Evolutionary conservation across 2,113 vertebrate species (phyloP).

Genomic region (Grantiella picta): DNA sequence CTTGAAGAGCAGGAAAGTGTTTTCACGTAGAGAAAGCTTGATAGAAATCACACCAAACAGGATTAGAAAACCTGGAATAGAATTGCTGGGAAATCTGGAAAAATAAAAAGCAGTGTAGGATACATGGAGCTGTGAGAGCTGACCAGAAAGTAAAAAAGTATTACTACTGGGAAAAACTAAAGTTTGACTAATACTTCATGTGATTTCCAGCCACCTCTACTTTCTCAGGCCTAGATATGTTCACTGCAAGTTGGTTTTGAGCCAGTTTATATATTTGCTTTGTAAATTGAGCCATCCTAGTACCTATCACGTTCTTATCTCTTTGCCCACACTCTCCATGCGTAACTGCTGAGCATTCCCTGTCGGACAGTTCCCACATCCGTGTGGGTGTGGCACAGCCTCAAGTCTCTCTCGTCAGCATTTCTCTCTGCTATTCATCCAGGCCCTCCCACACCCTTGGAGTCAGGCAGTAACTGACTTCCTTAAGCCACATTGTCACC

Average conservation of each 20-base stretch:
- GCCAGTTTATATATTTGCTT: not conserved
- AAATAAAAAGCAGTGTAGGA: not conserved
- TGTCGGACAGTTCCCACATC: accelerated
- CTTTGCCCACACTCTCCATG: not conserved
- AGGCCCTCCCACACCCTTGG: accelerated
- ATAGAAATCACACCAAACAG: not conserved
- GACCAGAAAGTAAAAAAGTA: not conserved
- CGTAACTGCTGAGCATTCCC: not conserved
- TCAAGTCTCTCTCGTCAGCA: accelerated
- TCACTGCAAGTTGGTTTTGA: not conserved
- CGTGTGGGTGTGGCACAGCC: not conserved
- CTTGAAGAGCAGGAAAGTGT: not conserved
- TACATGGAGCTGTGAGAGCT: not conserved
- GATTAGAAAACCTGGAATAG: not conserved
- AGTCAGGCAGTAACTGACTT: not conserved
- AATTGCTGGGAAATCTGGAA: not conserved
- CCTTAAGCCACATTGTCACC: not conserved
- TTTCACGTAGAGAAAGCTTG: not conserved
- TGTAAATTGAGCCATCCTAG: not conserved
- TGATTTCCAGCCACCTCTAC: not conserved
- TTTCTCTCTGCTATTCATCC: not conserved
- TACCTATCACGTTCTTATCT: not conserved
- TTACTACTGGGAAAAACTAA: not conserved
- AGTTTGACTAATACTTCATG: not conserved
- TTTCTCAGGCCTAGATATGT: not conserved